A percentile compares a stretch with the other conserved stretches of the same genome.
Conservation (phyloP, 2,888 invertebrate genomes). For the Drosophila stalkeri region DNA sequence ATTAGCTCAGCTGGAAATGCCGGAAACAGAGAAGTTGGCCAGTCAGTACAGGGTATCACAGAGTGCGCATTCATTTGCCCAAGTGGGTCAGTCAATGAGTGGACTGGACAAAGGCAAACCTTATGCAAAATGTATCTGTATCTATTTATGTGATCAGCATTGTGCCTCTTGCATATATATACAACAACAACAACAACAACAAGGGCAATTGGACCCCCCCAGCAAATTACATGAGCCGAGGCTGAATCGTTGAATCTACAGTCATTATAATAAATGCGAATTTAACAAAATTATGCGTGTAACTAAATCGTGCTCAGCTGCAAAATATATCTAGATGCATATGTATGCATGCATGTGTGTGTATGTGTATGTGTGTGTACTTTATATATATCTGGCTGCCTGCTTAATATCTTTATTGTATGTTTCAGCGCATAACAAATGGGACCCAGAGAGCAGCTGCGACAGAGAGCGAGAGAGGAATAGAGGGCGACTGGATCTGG, state of each 20-base stretch:
- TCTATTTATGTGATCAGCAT: conserved; percentile 42
- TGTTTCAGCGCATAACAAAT: conserved; percentile 58
- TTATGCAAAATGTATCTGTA: conserved; percentile 26
- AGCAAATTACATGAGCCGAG: conserved; percentile 30
- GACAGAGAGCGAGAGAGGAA: neutral
- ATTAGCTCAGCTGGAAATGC: neutral
- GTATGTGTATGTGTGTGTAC: neutral
- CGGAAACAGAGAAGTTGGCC: neutral
- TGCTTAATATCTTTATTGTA: conserved; percentile 72
- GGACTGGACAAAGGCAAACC: conserved; percentile 16
- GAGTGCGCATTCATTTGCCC: neutral
- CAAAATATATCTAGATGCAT: conserved; percentile 20
- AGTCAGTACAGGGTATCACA: conserved; percentile 1
- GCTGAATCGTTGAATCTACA: conserved; percentile 56
- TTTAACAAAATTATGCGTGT: conserved; percentile 77
- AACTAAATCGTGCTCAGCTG: conserved; percentile 66
- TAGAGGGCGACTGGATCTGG: conserved; percentile 25
- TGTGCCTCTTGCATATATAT: conserved; percentile 28
- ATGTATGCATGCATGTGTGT: neutral
- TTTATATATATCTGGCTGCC: conserved; percentile 40
- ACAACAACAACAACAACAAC: neutral
- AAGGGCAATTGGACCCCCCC: conserved; percentile 9
- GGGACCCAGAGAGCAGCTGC: conserved; percentile 11
- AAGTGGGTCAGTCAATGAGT: conserved; percentile 19
- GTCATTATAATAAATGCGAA: conserved; percentile 79